Percentiles rank a stretch among this genome's conserved stretches.
Conservation (phyloP, 2,888 invertebrate genomes). For the Napeogenes sylphis region DNA sequence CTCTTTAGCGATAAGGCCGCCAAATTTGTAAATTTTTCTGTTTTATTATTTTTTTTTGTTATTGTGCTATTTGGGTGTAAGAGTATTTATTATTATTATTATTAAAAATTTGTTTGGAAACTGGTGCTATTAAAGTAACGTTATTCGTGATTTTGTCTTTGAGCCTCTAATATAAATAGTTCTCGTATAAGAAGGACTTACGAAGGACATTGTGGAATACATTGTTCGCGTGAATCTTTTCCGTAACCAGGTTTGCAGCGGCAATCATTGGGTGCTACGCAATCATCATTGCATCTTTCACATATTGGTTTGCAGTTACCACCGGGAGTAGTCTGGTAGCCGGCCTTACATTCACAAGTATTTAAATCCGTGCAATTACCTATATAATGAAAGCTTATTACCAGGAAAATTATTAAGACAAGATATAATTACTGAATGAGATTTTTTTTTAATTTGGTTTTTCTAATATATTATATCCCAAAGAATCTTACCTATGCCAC, state of each 20-base stretch:
- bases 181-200: slow-evolving; percentile 37
- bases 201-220: slow-evolving; percentile 53
- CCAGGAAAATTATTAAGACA: too few relatives aligned
- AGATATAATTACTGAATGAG: too few relatives aligned
- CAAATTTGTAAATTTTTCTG: too few relatives aligned
- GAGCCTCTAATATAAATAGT: too few relatives aligned
- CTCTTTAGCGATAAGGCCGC: too few relatives aligned
- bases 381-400: slow-evolving; percentile 33
- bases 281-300: slow-evolving; percentile 64
- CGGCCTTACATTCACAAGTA: slow-evolving; percentile 77
- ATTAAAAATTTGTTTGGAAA: too few relatives aligned
- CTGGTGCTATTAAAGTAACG: too few relatives aligned
- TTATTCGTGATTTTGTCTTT: too few relatives aligned
- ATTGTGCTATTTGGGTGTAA: too few relatives aligned
- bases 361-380: slow-evolving; percentile 77
- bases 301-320: slow-evolving; percentile 66
- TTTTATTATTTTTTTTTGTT: too few relatives aligned
- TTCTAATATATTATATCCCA: too few relatives aligned
- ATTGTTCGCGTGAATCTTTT: slow-evolving; percentile 42
- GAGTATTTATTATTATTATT: background rate
- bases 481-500: slow-evolving; percentile 60
- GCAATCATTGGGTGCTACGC: slow-evolving; percentile 73
- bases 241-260: slow-evolving; percentile 53
- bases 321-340: slow-evolving; percentile 59
- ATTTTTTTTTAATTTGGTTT: too few relatives aligned